Evolutionary conservation across 2,888 invertebrate genomes (phyloP), one percentile per base, ranked within the genome.

Genomic region (Andrena bicolor): DNA sequence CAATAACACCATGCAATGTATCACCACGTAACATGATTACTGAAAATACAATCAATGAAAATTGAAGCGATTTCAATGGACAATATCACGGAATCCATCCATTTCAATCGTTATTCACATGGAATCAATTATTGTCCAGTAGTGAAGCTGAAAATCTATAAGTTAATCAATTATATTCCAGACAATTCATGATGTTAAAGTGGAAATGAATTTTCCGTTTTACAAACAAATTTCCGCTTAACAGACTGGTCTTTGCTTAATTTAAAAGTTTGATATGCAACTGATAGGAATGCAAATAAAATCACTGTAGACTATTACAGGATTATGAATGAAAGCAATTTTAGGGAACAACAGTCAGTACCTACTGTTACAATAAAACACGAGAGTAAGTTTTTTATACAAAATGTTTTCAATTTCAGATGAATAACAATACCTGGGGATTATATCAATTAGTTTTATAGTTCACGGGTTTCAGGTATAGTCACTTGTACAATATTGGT

Each of bases 141-240:
- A 6, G 20, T 16, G 48, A 6, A 48, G 49, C 20, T 13, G 6
- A 20, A 20, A 7, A 68, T 30, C 20, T 32, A 51, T 8, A 16
- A 7, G 16, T 49, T 16, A 16, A 51, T 32, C 49, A 32, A 32
- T 51, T 71, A 61, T 23, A 61, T 23, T 13, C 23, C 4, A 61
- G 16, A 51, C 32, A 8, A 20, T 61, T 51, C 7, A n/a, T 20
- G 49, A 16, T 32, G 30, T 2, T n/a, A 4, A 51, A 71, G 13
- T 32, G 28, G 26, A 8, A 61, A 26, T 30, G n/a, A 60, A 71
- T 63, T 30, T 58, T 20, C n/a, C n/a, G n/a, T n/a, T n/a, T n/a
- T n/a, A n/a, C n/a, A n/a, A n/a, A n/a, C n/a, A n/a, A n/a, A n/a
- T n/a, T n/a, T n/a, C n/a, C n/a, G n/a, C n/a, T n/a, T n/a, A n/a